Percentiles rank a stretch among this genome's conserved stretches.
These are phyloP conservation scores for Synergus japonicus DNA, from an alignment of 2,888 invertebrate species.

Conservation along the genomic window DNA sequence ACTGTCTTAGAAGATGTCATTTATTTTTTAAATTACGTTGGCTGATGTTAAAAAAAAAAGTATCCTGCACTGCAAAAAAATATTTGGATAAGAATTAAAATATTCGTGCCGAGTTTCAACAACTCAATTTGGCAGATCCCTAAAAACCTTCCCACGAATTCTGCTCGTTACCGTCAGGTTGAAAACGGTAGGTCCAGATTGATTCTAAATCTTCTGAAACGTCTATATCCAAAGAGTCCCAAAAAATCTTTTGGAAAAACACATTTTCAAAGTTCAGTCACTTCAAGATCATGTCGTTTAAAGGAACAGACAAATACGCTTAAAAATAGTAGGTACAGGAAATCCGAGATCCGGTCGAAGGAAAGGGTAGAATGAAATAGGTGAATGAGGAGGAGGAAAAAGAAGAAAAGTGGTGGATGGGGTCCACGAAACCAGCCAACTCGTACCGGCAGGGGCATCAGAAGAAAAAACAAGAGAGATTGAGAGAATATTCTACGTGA, in stretches of 20 bases:
- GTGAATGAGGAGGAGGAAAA: conserved; percentile 50
- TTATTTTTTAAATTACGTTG: background rate
- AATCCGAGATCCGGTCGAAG: conserved; percentile 6
- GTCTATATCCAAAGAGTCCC: too few relatives aligned
- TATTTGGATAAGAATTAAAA: background rate
- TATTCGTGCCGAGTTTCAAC: too few relatives aligned
- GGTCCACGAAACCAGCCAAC: conserved; percentile 64
- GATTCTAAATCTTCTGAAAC: too few relatives aligned
- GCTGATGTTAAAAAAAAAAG: background rate
- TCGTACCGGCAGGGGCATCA: conserved; percentile 71
- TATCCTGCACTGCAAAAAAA: background rate
- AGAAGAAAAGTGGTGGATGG: conserved; percentile 62
- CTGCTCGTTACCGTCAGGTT: too few relatives aligned
- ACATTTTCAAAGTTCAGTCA: too few relatives aligned
- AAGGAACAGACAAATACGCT: too few relatives aligned
- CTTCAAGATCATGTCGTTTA: too few relatives aligned
- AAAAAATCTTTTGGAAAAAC: too few relatives aligned
- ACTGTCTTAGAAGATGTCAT: background rate
- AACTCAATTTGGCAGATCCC: too few relatives aligned
- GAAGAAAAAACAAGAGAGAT: conserved; percentile 27
- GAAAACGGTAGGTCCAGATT: too few relatives aligned
- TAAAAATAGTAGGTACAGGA: background rate
- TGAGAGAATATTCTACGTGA: conserved; percentile 45
- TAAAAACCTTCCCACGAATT: too few relatives aligned
- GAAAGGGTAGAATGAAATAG: conserved; percentile 37